Percentiles rank a stretch among this genome's conserved stretches.
phyloP scores from a whole-genome alignment of 2,888 invertebrate genomes.

The Leptura quadrifasciata region DNA sequence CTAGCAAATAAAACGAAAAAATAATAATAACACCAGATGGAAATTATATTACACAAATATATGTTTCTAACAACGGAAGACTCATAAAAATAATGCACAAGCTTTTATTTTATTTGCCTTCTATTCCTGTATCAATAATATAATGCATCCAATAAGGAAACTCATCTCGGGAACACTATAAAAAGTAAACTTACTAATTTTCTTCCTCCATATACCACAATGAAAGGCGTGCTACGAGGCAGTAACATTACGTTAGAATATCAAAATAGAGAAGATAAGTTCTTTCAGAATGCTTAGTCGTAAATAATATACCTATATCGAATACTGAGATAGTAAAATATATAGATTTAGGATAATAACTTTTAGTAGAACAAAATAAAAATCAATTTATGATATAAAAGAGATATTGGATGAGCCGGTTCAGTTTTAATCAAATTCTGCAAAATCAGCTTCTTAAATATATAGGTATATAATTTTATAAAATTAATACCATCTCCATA shows the following conservation, averaged over 20 bases:
- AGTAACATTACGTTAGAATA: conserved; percentile 4
- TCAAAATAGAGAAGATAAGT: conserved; percentile 4
- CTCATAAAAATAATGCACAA: not conserved
- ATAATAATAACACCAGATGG: too few species aligned
- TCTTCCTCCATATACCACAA: not conserved
- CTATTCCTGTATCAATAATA: not conserved
- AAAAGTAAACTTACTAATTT: conserved; percentile 4
- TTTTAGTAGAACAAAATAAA: conserved; percentile 6
- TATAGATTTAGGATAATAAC: conserved; percentile 6
- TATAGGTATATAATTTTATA: not conserved
- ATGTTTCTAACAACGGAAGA: too few species aligned
- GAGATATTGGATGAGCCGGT: not conserved
- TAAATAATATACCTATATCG: conserved; percentile 4
- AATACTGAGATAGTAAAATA: not conserved
- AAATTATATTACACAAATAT: too few species aligned
- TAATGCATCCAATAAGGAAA: conserved; percentile 1
- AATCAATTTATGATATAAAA: not conserved
- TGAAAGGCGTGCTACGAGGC: conserved; percentile 2
- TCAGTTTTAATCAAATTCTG: not conserved
- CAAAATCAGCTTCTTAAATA: not conserved
- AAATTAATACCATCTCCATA: too few species aligned
- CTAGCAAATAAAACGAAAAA: too few species aligned
- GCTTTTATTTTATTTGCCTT: not conserved
- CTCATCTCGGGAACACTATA: not conserved
- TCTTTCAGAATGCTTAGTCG: conserved; percentile 7